Evolutionary conservation across 2,113 vertebrate genomes (phyloP), one percentile per base, ranked within the genome.

Genomic region (Heteronetta atricapilla): DNA sequence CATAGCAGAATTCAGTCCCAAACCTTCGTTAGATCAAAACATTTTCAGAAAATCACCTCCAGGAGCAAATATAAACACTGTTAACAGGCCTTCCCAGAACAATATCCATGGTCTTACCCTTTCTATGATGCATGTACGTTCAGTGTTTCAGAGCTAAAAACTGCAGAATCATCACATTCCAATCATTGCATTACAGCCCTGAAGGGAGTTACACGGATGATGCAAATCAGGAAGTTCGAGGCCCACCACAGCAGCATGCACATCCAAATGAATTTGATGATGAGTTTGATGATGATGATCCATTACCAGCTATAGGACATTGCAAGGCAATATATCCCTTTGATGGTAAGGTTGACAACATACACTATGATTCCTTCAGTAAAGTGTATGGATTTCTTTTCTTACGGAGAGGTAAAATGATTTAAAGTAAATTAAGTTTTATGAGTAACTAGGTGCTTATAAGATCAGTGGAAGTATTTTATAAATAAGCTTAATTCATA

Each of bases 161-260:
- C 38, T 20, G 16, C 6, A 3, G 34, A 20, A 52, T 28, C 50
- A 84, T 91, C 46, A 95, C 1, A 1, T 77, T 66, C 29, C 56
- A 4, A 3, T 26, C 12, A 0, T 77, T 97, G 55, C 50, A 4
- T 97, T 95, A 2, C 31, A 99, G 99, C 95, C 99, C 99, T 56
- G 99, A 99, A 94, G 99, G 99, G 89, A 99, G 99, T 93, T 99
- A 99, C 92, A 99, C 99, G 0, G 99, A 99, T 23, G 99, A 99
- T 97, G 98, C 98, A 62, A 99, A 97, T 53, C 99, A 99, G 95
- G 99, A 99, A 95, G 98, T 99, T 58, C 98, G 98, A 85, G 98
- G 98, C 6, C 99, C 99, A 6, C 97, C 98, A 0, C 98, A 99
- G 60, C 98, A 98, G 0, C 97, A 98, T 1, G 96, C 98, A 59